phyloP scores from a whole-genome alignment of 2,113 vertebrate species.

The Pholis gunnellus region DNA sequence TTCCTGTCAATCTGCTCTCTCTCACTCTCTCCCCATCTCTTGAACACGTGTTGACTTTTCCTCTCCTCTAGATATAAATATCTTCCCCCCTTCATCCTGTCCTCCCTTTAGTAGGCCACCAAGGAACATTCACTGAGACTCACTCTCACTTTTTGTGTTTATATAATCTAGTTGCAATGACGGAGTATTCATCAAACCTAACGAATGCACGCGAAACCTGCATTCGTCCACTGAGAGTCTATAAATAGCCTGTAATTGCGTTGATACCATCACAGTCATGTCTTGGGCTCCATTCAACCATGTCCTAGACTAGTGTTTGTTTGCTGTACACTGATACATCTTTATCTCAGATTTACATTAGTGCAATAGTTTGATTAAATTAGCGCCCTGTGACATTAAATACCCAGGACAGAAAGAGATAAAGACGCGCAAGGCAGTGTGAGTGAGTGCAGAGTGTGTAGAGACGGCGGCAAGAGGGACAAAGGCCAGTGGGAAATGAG shows the following conservation, averaged over 20 bases:
- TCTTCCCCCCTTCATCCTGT: constrained; percentile 29
- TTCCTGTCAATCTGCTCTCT: constrained; percentile 66
- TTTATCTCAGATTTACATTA: constrained; percentile 34
- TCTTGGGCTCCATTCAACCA: constrained; percentile 34
- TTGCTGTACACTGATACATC: constrained; percentile 6
- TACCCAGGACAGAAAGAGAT: constrained; percentile 13
- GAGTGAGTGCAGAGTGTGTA: constrained; percentile 4
- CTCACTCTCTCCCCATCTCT: constrained; percentile 3
- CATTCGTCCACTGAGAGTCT: constrained; percentile 18
- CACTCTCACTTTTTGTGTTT: constrained; percentile 16
- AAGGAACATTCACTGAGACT: constrained; percentile 26
- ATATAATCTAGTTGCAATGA: constrained; percentile 33
- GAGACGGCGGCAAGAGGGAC: constrained; percentile 36
- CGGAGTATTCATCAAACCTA: constrained; percentile 9
- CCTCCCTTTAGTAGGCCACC: constrained; percentile 38
- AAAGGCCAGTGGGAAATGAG: constrained; percentile 53
- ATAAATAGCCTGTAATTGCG: constrained; percentile 50
- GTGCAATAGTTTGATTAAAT: constrained; percentile 36
- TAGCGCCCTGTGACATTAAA: constrained; percentile 38
- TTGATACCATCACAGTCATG: constrained; percentile 29
- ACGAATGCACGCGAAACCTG: background rate
- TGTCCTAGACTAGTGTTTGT: constrained; percentile 37
- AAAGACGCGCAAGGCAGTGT: constrained; percentile 15
- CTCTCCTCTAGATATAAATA: constrained; percentile 57
- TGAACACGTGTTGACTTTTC: constrained; percentile 44